Percentiles rank a stretch among this genome's conserved stretches.
phyloP scores from a whole-genome alignment of 2,797 vertebrate genomes.

The Rhincodon typus region DNA sequence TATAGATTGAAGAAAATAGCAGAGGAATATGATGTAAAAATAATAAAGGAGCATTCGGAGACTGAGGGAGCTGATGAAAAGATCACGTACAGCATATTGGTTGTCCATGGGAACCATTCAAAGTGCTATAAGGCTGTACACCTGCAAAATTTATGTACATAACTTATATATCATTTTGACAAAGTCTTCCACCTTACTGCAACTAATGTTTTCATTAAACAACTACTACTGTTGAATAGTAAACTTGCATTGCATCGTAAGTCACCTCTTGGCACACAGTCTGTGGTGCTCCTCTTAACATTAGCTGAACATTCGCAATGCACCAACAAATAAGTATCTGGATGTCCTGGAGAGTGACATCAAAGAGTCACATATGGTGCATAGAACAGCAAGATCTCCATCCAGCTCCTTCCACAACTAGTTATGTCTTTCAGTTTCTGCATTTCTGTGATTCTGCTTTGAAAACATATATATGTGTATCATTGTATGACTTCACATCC shows the following conservation, averaged over 20 bases:
- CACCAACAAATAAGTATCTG: not conserved
- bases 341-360: not conserved
- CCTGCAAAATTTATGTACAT: not conserved
- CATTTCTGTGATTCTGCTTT: not conserved
- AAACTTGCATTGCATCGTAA: not conserved
- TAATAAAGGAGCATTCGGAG: not conserved
- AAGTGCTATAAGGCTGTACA: not conserved
- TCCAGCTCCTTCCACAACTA: not conserved
- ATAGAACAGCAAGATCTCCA: not conserved
- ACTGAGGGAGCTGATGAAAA: not conserved
- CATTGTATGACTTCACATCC: not conserved
- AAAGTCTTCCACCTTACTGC: not conserved
- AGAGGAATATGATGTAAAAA: not conserved
- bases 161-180: not conserved
- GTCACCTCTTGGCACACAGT: not conserved
- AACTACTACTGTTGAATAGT: not conserved
- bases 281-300: not conserved
- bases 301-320: not conserved
- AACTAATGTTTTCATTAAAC: not conserved
- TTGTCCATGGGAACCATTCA: not conserved
- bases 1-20: not conserved
- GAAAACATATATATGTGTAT: not conserved
- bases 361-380: not conserved
- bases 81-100: not conserved
- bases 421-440: not conserved